Evolutionary conservation across 64 coral and sea anemone genomes (phyloP), one percentile per base, ranked within the genome.

Genomic region (Porites lutea): DNA sequence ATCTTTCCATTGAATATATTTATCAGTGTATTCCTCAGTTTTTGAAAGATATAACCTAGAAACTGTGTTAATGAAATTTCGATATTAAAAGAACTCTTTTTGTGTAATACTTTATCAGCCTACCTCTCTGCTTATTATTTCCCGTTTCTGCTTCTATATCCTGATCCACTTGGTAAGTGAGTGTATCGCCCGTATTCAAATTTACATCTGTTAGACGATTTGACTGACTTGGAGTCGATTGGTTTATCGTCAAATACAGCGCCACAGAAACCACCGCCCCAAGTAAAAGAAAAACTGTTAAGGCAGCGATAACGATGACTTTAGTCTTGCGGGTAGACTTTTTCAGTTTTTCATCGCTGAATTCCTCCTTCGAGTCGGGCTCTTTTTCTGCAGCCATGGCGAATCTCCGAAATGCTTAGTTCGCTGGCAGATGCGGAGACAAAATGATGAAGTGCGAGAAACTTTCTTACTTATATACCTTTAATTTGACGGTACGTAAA

Each of bases 141-240:
- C 78, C 78, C 1, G 3, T 61, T n/a, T 62, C 3, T 55, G 13
- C 37, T 5, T 81, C 78, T 61, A 81, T 81, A 2, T 81, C 37
- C 8, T 81, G 78, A 62, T 81, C 78, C 78, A 81, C 78, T 60
- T 52, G 78, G 57, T 81, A 81, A 5, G 54, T 81, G 12, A 81
- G 22, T 6, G 52, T 63, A 23, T 81, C 78, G 20, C 54, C 78
- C 13, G 43, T 57, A 16, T 81, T 5, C 23, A 81, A 60, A 14
- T 81, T 81, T 5, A 81, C 55, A 13, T 81, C 78, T 59, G 57
- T 14, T 12, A 81, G 16, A 60, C 78, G 54, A 52, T 49, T 37
- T 57, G 54, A 3, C 27, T 37, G 27, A 58, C 54, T 46, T 62
- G 55, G 3, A 20, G 57, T 3, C 0, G 21, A 6, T 46, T 81